These are phyloP conservation scores for Brachypterus glaber DNA, from an alignment of 2,888 invertebrate species.

Conservation along the genomic window DNA sequence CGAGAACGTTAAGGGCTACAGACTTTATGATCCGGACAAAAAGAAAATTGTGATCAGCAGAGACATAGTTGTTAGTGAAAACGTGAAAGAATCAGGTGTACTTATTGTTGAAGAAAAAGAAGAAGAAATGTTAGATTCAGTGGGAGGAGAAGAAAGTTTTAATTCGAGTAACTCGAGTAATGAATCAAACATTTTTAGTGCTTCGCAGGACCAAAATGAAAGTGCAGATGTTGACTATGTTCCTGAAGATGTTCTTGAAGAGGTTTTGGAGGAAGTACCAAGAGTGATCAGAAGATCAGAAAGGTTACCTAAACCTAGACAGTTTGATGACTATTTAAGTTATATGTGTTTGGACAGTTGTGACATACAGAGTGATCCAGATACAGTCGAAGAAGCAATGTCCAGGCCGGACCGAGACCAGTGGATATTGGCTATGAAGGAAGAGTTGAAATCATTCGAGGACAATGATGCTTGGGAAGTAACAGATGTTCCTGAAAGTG, in stretches of 20 bases:
- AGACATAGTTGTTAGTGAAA: constrained; percentile 11
- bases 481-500: constrained; percentile 8
- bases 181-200: no score
- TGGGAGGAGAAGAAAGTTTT: constrained; percentile 5
- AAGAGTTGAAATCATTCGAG: constrained; percentile 13
- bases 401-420: constrained; percentile 4
- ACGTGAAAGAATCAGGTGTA: not conserved
- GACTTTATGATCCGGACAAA: constrained; percentile 4
- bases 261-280: constrained; percentile 6
- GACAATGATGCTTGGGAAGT: constrained; percentile 18
- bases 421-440: constrained; percentile 14
- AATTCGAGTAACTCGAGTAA: no score
- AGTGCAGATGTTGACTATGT: constrained; percentile 1
- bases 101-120: constrained; percentile 4
- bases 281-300: constrained; percentile 14
- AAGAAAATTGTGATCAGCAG: constrained; percentile 10
- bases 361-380: constrained; percentile 7
- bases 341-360: constrained; percentile 7
- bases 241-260: constrained; percentile 1
- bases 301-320: constrained; percentile 12
- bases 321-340: constrained; percentile 14
- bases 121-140: constrained; percentile 12
- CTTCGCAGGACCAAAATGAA: not conserved
- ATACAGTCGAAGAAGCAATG: constrained; percentile 10
- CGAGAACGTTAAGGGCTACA: constrained; percentile 13